These are phyloP conservation scores for Oreochromis spilurus DNA, from an alignment of 2,113 vertebrate species.

Conservation along the genomic window DNA sequence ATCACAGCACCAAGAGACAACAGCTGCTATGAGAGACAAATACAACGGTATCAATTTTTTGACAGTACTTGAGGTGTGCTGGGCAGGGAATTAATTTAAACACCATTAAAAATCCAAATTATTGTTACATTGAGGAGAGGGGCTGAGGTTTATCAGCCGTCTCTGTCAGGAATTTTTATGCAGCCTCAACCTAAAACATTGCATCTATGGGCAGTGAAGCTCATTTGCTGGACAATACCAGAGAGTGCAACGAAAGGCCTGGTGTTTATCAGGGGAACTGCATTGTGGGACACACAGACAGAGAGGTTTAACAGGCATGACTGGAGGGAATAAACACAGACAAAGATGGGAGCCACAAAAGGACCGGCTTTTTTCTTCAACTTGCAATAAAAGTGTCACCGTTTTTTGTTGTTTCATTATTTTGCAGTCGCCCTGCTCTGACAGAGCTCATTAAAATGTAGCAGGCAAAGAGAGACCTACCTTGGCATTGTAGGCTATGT, in stretches of 20 bases:
- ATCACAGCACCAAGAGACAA: not conserved
- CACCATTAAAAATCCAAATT: not conserved
- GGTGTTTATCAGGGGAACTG: not conserved
- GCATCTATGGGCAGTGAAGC: not conserved
- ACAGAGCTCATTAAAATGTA: not conserved
- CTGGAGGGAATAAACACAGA: not conserved
- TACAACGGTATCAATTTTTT: not conserved
- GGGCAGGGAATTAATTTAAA: not conserved
- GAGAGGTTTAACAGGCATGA: not conserved
- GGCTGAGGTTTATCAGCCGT: not conserved
- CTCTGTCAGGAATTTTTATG: not conserved
- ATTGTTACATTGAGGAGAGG: not conserved
- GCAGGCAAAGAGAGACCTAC: slow-evolving; percentile 67
- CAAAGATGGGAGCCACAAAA: not conserved
- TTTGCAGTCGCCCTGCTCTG: not conserved
- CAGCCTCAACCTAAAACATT: not conserved
- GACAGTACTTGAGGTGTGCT: not conserved
- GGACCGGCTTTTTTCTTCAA: not conserved
- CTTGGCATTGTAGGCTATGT: slow-evolving; percentile 96
- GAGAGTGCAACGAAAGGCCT: not conserved
- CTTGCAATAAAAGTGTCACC: not conserved
- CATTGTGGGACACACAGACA: not conserved
- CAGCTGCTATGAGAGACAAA: slow-evolving; percentile 4
- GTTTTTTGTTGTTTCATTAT: not conserved
- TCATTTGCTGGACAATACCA: not conserved